A percentile compares a stretch with the other conserved stretches of the same genome.
Evolutionary conservation across 2,113 vertebrate genomes (phyloP).

Genomic region (Pedetes capensis): DNA sequence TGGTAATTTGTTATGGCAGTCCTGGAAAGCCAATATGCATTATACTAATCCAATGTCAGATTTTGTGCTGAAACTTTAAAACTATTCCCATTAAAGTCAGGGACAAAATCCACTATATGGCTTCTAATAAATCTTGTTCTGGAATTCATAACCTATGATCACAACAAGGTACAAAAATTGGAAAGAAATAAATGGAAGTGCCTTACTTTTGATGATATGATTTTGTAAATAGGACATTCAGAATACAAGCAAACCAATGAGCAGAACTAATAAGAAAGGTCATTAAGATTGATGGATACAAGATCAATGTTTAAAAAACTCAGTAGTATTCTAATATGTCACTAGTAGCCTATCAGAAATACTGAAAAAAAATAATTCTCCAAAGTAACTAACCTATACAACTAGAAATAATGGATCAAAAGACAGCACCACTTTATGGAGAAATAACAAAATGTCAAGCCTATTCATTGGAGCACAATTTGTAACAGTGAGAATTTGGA

Average conservation of each 20-base stretch:
- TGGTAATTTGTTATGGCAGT: no score
- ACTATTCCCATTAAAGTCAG: not conserved
- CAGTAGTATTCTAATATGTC: not conserved
- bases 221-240: not conserved
- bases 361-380: not conserved
- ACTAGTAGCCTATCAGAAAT: not conserved
- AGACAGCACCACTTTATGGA: no score
- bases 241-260: not conserved
- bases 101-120: not conserved
- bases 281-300: no score
- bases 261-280: not conserved
- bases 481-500: no score
- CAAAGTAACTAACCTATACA: not conserved
- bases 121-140: not conserved
- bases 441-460: no score
- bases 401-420: not conserved
- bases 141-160: not conserved
- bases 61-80: not conserved
- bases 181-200: not conserved
- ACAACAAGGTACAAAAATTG: not conserved
- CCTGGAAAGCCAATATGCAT: not conserved
- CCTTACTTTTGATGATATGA: not conserved
- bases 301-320: not conserved
- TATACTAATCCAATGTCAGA: not conserved
- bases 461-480: no score